A percentile compares a stretch with the other conserved stretches of the same genome.
Evolutionary conservation across 2,888 invertebrate genomes (phyloP).

Genomic region (Thyatira batis): DNA sequence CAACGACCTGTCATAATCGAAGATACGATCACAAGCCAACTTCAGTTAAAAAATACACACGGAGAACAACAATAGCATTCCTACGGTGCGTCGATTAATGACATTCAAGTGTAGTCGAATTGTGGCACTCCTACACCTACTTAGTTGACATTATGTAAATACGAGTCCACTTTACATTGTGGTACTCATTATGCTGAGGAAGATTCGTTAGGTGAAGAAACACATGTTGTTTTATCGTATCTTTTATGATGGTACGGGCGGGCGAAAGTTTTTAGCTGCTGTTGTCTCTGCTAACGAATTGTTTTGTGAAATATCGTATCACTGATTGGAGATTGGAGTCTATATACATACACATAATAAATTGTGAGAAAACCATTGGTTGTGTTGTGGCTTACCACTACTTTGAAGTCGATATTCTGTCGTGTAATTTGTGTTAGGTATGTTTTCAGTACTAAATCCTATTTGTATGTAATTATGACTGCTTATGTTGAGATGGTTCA

Average conservation of each 20-base stretch:
- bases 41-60: slow-evolving; percentile 69
- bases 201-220: slow-evolving; percentile 83
- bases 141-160: slow-evolving; percentile 82
- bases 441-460: no score
- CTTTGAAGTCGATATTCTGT: no score
- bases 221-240: slow-evolving; percentile 80
- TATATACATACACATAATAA: no score
- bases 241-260: slow-evolving; percentile 36
- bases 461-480: no score
- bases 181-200: slow-evolving; percentile 77
- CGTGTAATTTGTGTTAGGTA: no score
- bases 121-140: slow-evolving; percentile 77
- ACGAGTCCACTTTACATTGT: slow-evolving; percentile 79
- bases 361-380: no score
- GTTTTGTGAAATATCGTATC: not conserved
- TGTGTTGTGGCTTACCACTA: no score
- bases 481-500: no score
- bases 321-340: no score
- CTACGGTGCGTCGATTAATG: slow-evolving; percentile 72
- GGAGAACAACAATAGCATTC: slow-evolving; percentile 73
- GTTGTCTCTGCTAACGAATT: not conserved
- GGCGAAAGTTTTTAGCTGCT: slow-evolving; percentile 41
- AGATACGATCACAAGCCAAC: slow-evolving; percentile 30
- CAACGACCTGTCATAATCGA: slow-evolving; percentile 50
- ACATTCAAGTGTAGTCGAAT: slow-evolving; percentile 36